These are phyloP conservation scores for Antheraea assamensis DNA, from an alignment of 2,888 invertebrate genomes.

Conservation along the genomic window DNA sequence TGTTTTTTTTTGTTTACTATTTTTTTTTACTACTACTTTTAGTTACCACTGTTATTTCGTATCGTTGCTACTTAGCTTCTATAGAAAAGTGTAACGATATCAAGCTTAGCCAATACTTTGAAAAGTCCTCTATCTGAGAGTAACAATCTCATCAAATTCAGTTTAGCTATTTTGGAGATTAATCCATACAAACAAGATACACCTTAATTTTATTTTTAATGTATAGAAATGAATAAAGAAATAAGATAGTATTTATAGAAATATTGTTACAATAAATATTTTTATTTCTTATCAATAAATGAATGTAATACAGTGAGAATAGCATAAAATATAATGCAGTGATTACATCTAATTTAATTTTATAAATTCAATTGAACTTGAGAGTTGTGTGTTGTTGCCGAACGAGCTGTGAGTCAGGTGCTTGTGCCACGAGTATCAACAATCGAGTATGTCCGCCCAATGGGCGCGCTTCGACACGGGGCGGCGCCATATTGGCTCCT, in stretches of 20 bases:
- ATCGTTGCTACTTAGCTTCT: too few species aligned
- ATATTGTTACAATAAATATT: background rate
- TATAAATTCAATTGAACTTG: conserved; percentile 14
- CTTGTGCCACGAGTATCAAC: conserved; percentile 24
- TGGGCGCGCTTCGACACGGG: conserved; percentile 64
- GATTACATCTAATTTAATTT: background rate
- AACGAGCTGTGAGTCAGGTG: conserved; percentile 20
- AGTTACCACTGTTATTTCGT: too few species aligned
- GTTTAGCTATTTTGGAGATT: too few species aligned
- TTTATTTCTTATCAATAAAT: background rate
- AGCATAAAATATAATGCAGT: background rate
- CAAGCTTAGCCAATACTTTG: too few species aligned
- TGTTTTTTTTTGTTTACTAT: too few species aligned
- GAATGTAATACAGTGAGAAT: background rate
- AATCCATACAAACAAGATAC: too few species aligned
- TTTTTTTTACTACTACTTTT: too few species aligned
- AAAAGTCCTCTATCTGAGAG: too few species aligned
- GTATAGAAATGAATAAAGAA: background rate
- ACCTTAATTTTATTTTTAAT: too few species aligned
- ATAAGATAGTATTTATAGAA: background rate
- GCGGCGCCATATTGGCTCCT: conserved; percentile 61
- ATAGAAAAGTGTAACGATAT: too few species aligned
- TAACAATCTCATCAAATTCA: too few species aligned
- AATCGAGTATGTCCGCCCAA: conserved; percentile 56
- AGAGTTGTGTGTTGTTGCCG: conserved; percentile 28